Percentiles rank a stretch among this genome's conserved stretches.
Conservation (phyloP, 2,113 vertebrate genomes). For the Rattus rattus region DNA sequence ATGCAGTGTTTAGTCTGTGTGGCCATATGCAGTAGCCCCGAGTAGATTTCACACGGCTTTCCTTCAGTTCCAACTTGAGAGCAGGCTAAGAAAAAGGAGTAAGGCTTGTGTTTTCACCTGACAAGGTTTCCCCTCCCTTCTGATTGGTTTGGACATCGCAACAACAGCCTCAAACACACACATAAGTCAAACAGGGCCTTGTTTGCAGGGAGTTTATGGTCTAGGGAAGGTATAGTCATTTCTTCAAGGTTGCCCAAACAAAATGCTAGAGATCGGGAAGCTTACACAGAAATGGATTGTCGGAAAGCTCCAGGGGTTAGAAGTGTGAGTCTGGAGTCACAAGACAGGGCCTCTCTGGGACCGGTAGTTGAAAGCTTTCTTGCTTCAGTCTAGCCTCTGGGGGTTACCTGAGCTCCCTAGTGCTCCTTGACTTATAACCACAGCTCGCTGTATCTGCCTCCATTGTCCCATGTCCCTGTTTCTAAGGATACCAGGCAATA, state of each 20-base stretch:
- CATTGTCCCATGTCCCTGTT: not conserved
- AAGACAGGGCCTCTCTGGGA: not conserved
- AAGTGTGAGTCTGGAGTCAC: not conserved
- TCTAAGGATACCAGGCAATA: not conserved
- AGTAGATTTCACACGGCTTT: slow-evolving; percentile 27
- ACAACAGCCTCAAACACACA: not conserved
- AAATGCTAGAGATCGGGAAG: slow-evolving; percentile 22
- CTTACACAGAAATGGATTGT: slow-evolving; percentile 13
- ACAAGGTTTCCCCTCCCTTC: not conserved
- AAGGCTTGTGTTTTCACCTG: not conserved
- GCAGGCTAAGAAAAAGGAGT: slow-evolving; percentile 19
- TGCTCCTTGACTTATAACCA: not conserved
- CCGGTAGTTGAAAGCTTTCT: not conserved
- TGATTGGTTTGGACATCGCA: not conserved
- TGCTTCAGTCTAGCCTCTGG: not conserved
- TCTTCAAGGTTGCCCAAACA: not conserved
- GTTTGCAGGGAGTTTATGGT: not conserved
- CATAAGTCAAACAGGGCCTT: slow-evolving; percentile 26
- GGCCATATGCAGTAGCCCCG: slow-evolving; percentile 1
- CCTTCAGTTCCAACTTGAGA: slow-evolving; percentile 8
- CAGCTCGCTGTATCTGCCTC: not conserved
- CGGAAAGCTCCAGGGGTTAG: not conserved
- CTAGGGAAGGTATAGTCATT: not conserved
- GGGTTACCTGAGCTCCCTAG: not conserved
- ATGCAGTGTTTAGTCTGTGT: not conserved